phyloP scores from a whole-genome alignment of 2,797 vertebrate species.

The Aphelocoma californica region DNA sequence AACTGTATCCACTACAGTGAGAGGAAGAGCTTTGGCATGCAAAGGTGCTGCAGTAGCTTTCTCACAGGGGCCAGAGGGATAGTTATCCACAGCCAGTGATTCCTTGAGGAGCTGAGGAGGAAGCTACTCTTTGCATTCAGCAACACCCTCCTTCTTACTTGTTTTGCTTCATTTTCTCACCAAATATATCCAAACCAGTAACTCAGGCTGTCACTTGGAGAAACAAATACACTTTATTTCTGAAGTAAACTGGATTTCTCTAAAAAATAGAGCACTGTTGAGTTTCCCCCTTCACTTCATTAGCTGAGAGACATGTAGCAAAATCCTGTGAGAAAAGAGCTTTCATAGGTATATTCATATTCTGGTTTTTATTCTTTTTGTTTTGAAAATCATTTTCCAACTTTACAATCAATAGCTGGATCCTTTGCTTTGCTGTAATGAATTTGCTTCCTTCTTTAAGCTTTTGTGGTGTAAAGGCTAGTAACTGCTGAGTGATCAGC shows the following conservation, averaged over 20 bases:
- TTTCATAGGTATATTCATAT: neutral
- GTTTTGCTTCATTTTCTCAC: neutral
- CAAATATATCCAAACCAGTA: neutral
- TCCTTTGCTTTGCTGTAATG: neutral
- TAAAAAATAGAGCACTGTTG: neutral
- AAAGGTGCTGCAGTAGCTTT: neutral
- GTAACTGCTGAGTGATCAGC: neutral
- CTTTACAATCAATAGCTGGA: neutral
- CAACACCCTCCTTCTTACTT: neutral
- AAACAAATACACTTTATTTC: neutral
- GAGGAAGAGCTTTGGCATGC: neutral
- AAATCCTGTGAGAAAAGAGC: neutral
- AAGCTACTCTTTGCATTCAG: neutral
- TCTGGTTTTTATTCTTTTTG: neutral
- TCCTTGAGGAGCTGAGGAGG: neutral
- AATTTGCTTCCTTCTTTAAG: neutral
- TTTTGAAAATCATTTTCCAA: neutral
- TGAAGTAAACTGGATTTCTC: neutral
- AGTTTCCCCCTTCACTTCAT: neutral
- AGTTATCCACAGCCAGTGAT: neutral
- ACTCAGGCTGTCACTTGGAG: neutral
- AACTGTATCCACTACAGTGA: neutral
- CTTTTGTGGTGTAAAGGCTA: neutral
- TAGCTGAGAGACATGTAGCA: neutral
- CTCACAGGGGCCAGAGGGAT: neutral